Evolutionary conservation across 64 coral and sea anemone genomes (phyloP).

Genomic region (Astreopora myriophthalma): DNA sequence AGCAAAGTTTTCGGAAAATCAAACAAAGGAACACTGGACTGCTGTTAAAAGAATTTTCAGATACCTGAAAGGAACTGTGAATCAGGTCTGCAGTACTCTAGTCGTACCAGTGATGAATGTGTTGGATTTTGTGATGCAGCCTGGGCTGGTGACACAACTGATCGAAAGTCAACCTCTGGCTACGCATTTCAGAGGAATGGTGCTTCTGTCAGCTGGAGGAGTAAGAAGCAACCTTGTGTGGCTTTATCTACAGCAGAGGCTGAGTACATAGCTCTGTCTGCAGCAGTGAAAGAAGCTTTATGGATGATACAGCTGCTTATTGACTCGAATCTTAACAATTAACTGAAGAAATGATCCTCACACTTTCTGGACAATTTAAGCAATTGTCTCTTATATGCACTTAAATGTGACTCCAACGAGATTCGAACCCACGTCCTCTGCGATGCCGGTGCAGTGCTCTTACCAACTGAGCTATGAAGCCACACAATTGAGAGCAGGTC

Average conservation of each 20-base stretch:
- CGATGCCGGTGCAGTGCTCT: no score
- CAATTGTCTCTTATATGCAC: no score
- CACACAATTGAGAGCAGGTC: no score
- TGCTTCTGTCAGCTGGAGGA: conserved; percentile 60
- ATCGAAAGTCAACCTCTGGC: conserved; percentile 74
- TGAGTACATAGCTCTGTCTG: conserved; percentile 59
- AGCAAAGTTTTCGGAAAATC: conserved; percentile 43
- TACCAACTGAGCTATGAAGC: no score
- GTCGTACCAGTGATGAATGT: conserved; percentile 9
- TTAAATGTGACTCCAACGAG: no score
- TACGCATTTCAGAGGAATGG: conserved; percentile 72
- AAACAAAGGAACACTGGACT: conserved; percentile 58
- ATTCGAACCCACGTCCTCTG: no score
- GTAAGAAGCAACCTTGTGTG: conserved; percentile 74
- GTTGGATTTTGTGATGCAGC: conserved; percentile 79
- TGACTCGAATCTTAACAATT: conserved; percentile 18
- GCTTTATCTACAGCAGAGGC: conserved; percentile 58
- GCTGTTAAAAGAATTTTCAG: conserved; percentile 50
- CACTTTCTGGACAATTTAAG: no score
- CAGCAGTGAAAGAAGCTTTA: conserved; percentile 58
- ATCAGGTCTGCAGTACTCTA: conserved; percentile 51
- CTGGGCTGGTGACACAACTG: conserved; percentile 68
- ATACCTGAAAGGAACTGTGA: conserved; percentile 56
- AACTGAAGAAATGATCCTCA: no score
- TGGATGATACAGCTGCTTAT: conserved; percentile 61